These are phyloP conservation scores for Eucriotettix oculatus DNA, from an alignment of 2,888 invertebrate genomes.

Conservation along the genomic window DNA sequence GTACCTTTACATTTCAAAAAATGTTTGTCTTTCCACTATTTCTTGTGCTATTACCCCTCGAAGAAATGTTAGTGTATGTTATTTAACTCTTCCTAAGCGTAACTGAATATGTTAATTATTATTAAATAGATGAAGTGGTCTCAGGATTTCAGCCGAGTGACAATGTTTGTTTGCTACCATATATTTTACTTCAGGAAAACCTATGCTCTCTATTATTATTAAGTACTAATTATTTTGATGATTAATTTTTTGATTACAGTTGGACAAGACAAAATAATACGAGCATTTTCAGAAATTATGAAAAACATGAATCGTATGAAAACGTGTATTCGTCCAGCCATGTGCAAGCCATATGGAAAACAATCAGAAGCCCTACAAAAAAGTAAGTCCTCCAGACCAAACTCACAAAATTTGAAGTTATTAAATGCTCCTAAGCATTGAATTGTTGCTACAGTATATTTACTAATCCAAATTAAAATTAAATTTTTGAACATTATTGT, in stretches of 20 bases:
- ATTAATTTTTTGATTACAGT: slow-evolving; percentile 18
- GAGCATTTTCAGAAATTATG: slow-evolving; percentile 73
- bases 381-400: slow-evolving; percentile 41
- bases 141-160: neutral
- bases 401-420: no score
- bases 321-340: slow-evolving; percentile 70
- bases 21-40: no score
- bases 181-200: neutral
- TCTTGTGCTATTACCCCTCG: no score
- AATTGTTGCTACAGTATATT: no score
- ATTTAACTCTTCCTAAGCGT: no score
- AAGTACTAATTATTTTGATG: neutral
- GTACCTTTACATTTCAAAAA: no score
- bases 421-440: no score
- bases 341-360: slow-evolving; percentile 83
- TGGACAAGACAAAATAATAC: slow-evolving; percentile 71
- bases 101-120: no score
- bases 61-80: no score
- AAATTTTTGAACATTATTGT: no score
- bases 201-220: neutral
- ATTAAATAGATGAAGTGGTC: no score
- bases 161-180: neutral
- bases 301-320: slow-evolving; percentile 80
- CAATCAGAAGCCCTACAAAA: slow-evolving; percentile 79
- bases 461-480: no score